Evolutionary conservation across 2,888 invertebrate species (phyloP), one percentile per base, ranked within the genome.

Genomic region (Eucera pruinosa): DNA sequence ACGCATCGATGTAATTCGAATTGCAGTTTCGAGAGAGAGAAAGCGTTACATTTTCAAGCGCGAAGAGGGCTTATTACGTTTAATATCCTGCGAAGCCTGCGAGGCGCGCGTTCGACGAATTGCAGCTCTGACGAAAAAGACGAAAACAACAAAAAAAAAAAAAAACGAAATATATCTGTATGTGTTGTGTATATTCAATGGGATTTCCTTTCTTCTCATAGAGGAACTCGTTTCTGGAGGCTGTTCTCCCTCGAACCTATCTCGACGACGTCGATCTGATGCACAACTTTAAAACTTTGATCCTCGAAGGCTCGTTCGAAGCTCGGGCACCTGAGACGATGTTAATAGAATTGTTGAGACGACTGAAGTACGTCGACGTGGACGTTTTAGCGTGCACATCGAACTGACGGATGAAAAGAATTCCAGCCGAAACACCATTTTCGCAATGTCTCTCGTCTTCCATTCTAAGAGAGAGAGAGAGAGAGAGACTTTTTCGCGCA

Each of bases 261-360:
- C 54, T 41, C 25, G 67, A 71, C 64, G 67, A 72, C 57, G 80
- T 80, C 73, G 60, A 60, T 43, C 62, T 27, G 41, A 74, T 80
- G 80, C 80, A 80, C 80, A 79, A 80, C 65, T 67, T 45, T 61
- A 47, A n/a, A 54, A 65, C 30, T 69, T 66, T 61, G 65, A 68
- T 52, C 70, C 50, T 78, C 55, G 61, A 72, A 54, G 52, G 47
- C 60, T 77, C 54, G 27, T 41, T 61, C 55, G 43, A 64, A 62
- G 75, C 82, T 82, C 81, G 69, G 60, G 61, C 79, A 79, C 82
- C 82, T 47, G 61, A 65, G 64, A 76, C 43, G 64, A 75, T 76
- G 82, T 82, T 82, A 76, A 82, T 79, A 69, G 75, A 73, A 73
- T 84, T 77, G 72, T 79, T 33, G 55, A 58, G 75, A 50, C 61